Evolutionary conservation across 2,888 invertebrate species (phyloP), one percentile per base, ranked within the genome.

Genomic region (Torymus aiolomorphi): DNA sequence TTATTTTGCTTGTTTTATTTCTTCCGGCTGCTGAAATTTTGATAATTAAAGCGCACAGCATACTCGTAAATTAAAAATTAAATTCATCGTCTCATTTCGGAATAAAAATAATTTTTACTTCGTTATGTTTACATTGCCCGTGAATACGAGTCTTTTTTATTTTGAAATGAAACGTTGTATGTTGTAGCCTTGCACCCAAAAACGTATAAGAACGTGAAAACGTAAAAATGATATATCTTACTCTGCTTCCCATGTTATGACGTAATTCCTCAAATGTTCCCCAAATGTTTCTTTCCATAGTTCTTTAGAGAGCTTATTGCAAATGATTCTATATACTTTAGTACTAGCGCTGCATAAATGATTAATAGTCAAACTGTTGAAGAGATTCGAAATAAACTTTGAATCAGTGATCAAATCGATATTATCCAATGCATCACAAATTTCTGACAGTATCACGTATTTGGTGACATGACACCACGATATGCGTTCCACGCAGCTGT

Each of bases 401-500:
- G 82, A 74, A 14, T 83, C 81, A 13, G 84, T 82, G 62, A 83
- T 72, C 24, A 72, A 16, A 31, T 82, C 88, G 63, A 82, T 54
- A 59, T 84, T 85, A 82, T 82, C 86, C 87, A 81, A 83, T 83
- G 81, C 87, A 84, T 84, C 89, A 88, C 87, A 92, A 63, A 93
- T 89, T 87, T 92, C 92, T 59, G 92, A 88, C 10, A 94, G 87
- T 90, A 93, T 92, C 80, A 92, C 90, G 87, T 92, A 94, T 84
- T 93, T 94, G 61, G 91, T 92, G 87, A 93, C 92, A 83, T 92
- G 93, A 91, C 92, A 92, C 89, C 93, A 93, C 76, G 93, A 92
- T 31, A 87, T 82, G 12, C 83, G 76, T 51, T 85, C 51, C 3
- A 87, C 70, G 66, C 87, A 86, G 89, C 87, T 84, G 83, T 84